Evolutionary conservation across 2,797 vertebrate genomes (phyloP).

Genomic region (Mormyrops attenuatus): DNA sequence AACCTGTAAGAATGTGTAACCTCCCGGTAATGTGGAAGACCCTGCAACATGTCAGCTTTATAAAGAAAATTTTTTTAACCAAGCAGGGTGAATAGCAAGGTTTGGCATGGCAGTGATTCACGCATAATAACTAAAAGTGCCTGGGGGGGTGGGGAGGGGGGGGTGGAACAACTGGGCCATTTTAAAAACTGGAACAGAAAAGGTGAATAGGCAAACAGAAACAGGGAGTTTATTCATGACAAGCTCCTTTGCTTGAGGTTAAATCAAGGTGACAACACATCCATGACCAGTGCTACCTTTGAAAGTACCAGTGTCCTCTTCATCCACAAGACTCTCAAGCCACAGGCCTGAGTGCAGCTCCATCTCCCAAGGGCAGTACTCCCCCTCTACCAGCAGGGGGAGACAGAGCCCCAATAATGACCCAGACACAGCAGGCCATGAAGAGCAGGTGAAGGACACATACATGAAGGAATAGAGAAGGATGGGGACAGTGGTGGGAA

Average conservation of each 20-base stretch:
- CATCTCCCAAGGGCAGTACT: conserved; percentile 88
- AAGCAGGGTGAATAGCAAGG: neutral
- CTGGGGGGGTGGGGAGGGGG: conserved; percentile 24
- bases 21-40: neutral
- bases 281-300: conserved; percentile 78
- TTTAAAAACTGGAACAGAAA: neutral
- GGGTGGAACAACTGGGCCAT: neutral
- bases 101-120: neutral
- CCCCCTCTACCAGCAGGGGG: conserved; percentile 86
- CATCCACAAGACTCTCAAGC: conserved; percentile 77
- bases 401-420: conserved; percentile 59
- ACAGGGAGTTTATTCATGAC: conserved; percentile 22
- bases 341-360: conserved; percentile 85
- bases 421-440: conserved; percentile 35
- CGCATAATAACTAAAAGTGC: neutral
- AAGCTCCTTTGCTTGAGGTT: conserved; percentile 28
- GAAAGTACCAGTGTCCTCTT: conserved; percentile 83
- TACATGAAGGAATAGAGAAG: conserved; percentile 22
- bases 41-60: neutral
- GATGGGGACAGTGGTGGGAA: conserved; percentile 31
- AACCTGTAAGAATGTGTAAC: neutral
- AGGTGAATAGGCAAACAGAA: conserved; percentile 32
- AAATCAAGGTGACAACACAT: conserved; percentile 46
- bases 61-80: neutral
- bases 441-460: conserved; percentile 33